Evolutionary conservation across 92 coral and sea anemone genomes (phyloP), one percentile per base, ranked within the genome.

Genomic region (Actinostola sp.): DNA sequence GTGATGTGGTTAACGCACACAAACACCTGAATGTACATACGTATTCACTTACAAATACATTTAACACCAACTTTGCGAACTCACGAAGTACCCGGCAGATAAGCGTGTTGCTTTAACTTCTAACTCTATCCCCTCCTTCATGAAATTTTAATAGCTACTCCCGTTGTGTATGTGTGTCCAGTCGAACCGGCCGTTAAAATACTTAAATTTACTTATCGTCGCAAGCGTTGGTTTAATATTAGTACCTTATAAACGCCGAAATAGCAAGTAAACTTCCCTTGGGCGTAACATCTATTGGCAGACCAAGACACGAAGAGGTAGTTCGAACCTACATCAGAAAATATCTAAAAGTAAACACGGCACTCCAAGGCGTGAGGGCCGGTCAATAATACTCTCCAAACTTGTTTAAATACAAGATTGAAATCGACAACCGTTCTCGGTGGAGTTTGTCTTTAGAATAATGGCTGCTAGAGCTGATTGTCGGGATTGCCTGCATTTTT

Each of bases 211-310:
- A 33, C 39, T 39, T 44, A 39, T 27, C 17, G 31, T 12, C 6
- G 45, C 13, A 67, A 59, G 44, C 60, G 70, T 54, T 43, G 43
- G 21, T 32, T n/a, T n/a, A 44, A 14, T n/a, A 29, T 15, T 41
- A 23, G 50, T 88, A 94, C 98, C 98, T 94, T 94, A 81, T 82
- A 94, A 33, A 89, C 87, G 45, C n/a, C 98, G 93, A 75, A 94
- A 94, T 50, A 94, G 83, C 61, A 94, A 86, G 79, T 94, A 94
- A 38, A 94, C 86, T 83, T 94, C 98, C 33, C 98, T 84, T 23
- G 98, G n/a, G 96, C 70, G 89, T 90, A 15, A 94, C 97, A 63
- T 94, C 96, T 41, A 87, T 68, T 17, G 98, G 98, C 15, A 94
- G 79, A 34, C 98, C 98, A 66, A 97, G 91, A 42, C n/a, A 94